These are phyloP conservation scores for Eubasilissa splendida DNA, from an alignment of 2,888 invertebrate species.

Conservation along the genomic window DNA sequence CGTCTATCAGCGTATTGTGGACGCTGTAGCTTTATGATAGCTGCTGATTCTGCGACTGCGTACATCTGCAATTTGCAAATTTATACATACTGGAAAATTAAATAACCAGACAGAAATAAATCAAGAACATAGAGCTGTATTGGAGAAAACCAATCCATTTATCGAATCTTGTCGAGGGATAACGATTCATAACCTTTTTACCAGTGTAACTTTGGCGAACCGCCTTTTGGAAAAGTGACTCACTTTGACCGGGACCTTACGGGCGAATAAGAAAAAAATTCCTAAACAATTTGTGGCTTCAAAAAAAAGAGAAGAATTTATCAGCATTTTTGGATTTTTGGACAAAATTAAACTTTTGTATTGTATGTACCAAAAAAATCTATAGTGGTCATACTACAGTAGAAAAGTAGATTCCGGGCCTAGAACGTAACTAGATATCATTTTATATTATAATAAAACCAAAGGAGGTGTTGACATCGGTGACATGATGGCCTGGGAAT, in stretches of 20 bases:
- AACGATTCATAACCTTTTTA: constrained; percentile 6
- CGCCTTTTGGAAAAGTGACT: not conserved
- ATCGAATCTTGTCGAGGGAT: not conserved
- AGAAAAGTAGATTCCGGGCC: not conserved
- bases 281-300: not conserved
- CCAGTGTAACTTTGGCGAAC: not conserved
- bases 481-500: constrained; percentile 5
- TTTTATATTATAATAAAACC: constrained; percentile 21
- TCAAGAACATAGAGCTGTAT: not conserved
- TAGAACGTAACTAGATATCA: not conserved
- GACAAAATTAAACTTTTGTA: not conserved
- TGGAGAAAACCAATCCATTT: not conserved
- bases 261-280: constrained; percentile 5
- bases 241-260: not conserved
- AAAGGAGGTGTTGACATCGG: constrained; percentile 14
- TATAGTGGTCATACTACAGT: not conserved
- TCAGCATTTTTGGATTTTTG: not conserved
- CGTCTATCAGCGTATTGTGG: not conserved
- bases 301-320: not conserved
- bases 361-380: not conserved
- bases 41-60: not conserved
- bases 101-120: constrained; percentile 14
- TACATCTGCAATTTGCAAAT: constrained; percentile 4
- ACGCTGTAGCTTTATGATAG: not conserved
- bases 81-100: not conserved